Evolutionary conservation across 1,140 invertebrate genomes (phyloP), one percentile per base, ranked within the genome.

Genomic region (Branchinecta lindahli): DNA sequence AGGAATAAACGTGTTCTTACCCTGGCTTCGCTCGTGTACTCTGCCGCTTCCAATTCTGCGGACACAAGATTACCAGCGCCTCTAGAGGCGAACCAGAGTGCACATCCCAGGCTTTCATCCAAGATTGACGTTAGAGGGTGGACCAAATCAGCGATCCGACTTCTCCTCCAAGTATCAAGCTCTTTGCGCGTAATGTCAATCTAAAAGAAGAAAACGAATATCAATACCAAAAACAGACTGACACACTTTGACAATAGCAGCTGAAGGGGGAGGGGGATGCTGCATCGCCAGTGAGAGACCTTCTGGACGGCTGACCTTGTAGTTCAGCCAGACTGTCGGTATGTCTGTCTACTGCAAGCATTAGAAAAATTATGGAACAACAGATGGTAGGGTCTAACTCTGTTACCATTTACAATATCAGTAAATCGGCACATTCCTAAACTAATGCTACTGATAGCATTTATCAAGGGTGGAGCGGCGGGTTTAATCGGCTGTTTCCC

Each of bases 91-190:
- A 98, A 99, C 93, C 94, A 98, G 18, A 97, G 81, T 44, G 94
- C 93, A 81, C 91, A 92, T 15, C 84, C 85, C 46, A 98, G 84
- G 79, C 91, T 95, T 77, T 98, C 95, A 82, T 99, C 96, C n/a
- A 99, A 78, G 65, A 98, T 86, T 12, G 92, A 94, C 72, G 85
- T 80, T 66, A 88, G 82, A 1, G 92, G 92, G 81, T 88, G 86
- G 7, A 96, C 84, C 66, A 98, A 82, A 79, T 93, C 82, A 21
- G 82, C 81, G 70, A 92, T 88, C 73, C 80, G 79, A 12, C 77
- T 74, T 66, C 83, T 76, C 69, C 87, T 82, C 67, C 79, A 72
- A 72, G 79, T 70, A 73, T 82, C 75, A 66, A 96, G 77, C 80
- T 92, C 87, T 70, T 83, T 76, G 72, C 83, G 81, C 2, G 82